These are phyloP conservation scores for Babyrousa celebensis DNA, from an alignment of 2,797 vertebrate species.

Conservation along the genomic window DNA sequence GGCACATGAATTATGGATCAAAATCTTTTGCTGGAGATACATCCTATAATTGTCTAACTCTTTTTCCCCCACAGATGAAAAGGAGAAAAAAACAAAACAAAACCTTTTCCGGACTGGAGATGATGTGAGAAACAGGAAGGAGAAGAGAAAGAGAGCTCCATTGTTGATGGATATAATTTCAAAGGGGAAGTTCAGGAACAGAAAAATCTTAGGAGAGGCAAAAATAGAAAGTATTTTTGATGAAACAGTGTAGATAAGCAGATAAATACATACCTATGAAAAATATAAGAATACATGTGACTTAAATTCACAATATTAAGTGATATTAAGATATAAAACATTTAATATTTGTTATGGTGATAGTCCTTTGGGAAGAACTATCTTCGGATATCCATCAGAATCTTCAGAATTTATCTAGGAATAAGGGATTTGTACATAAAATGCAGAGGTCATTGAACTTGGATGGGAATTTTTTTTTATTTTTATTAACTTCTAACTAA, in stretches of 20 bases:
- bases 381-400: not conserved
- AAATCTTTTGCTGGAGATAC: not conserved
- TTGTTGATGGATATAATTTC: not conserved
- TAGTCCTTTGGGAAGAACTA: not conserved
- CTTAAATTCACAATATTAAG: not conserved
- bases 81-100: not conserved
- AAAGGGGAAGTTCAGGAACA: not conserved
- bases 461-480: not conserved
- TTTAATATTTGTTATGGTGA: not conserved
- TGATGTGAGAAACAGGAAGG: not conserved
- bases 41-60: not conserved
- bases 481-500: not conserved
- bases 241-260: not conserved
- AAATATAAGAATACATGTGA: not conserved
- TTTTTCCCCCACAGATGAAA: not conserved
- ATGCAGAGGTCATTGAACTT: not conserved
- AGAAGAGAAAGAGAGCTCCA: not conserved
- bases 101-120: not conserved
- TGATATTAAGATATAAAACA: not conserved
- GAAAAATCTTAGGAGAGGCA: not conserved
- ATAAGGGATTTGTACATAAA: not conserved
- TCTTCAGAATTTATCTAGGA: not conserved
- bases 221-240: not conserved
- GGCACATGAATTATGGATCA: not conserved
- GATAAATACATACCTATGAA: not conserved